Percentiles rank a stretch among this genome's conserved stretches.
Evolutionary conservation across 2,113 vertebrate genomes (phyloP).

Genomic region (Erythrocebus patas): DNA sequence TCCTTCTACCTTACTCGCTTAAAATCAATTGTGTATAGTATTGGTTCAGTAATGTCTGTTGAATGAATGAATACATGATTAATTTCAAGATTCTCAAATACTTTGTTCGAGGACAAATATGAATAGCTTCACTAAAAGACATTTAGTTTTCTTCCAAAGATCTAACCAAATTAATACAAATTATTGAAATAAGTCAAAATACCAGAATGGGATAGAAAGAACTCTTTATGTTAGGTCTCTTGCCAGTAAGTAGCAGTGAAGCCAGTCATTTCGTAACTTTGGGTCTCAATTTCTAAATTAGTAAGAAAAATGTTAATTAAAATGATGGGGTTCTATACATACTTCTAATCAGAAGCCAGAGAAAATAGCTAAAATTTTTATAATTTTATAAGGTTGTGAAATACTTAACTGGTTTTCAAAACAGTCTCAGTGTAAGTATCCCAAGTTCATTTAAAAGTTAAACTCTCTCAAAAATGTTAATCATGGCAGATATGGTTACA

Average conservation of each 20-base stretch:
- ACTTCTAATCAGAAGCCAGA: conserved; percentile 36
- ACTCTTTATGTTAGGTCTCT: neutral
- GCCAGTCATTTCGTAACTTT: conserved; percentile 12
- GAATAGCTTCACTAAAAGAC: neutral
- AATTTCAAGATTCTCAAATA: conserved; percentile 15
- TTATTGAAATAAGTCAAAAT: conserved; percentile 4
- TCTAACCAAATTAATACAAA: neutral
- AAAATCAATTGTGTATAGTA: neutral
- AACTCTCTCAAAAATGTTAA: conserved; percentile 56
- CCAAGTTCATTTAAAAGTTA: conserved; percentile 61
- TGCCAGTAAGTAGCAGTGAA: neutral
- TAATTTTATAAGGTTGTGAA: conserved; percentile 13
- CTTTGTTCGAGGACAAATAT: neutral
- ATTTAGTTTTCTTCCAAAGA: neutral
- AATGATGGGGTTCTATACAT: neutral
- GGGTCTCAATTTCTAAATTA: conserved; percentile 38
- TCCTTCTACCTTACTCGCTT: neutral
- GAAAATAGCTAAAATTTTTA: conserved; percentile 32
- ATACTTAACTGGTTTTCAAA: conserved; percentile 33
- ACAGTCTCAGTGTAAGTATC: conserved; percentile 35
- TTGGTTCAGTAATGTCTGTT: neutral
- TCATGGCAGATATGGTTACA: conserved; percentile 12
- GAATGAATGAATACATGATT: neutral
- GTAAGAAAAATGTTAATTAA: conserved; percentile 33
- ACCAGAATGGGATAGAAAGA: neutral